These are phyloP conservation scores for Pagrus major DNA, from an alignment of 2,113 vertebrate genomes.

Conservation along the genomic window DNA sequence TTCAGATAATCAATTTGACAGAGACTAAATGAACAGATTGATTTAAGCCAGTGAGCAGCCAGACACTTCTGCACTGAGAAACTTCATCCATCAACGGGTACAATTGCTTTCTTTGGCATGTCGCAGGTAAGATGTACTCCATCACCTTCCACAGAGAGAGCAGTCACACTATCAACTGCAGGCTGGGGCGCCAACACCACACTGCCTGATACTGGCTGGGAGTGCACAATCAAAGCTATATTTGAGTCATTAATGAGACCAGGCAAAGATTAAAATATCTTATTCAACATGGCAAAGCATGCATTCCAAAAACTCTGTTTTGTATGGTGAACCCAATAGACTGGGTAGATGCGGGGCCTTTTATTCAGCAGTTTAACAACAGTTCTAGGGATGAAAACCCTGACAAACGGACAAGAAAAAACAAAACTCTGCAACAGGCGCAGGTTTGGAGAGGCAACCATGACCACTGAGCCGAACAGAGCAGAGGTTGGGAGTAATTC, in stretches of 20 bases:
- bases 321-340: not conserved
- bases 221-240: not conserved
- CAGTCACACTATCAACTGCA: constrained; percentile 61
- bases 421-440: no score
- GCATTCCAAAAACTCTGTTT: not conserved
- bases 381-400: not conserved
- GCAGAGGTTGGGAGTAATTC: no score
- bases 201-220: not conserved
- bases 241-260: constrained; percentile 1
- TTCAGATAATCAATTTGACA: constrained; percentile 76
- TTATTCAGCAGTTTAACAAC: not conserved
- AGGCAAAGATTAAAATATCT: not conserved
- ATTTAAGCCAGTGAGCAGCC: constrained; percentile 73
- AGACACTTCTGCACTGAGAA: constrained; percentile 67
- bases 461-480: no score
- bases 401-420: no score
- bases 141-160: constrained; percentile 70
- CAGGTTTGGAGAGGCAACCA: no score
- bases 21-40: constrained; percentile 80
- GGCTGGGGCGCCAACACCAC: not conserved
- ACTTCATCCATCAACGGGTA: constrained; percentile 78
- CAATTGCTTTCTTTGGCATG: constrained; percentile 77
- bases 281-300: not conserved
- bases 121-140: constrained; percentile 73
- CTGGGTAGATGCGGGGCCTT: not conserved